A percentile compares a stretch with the other conserved stretches of the same genome.
Evolutionary conservation across 2,888 invertebrate species (phyloP).

Genomic region (Xiphydria camelus): DNA sequence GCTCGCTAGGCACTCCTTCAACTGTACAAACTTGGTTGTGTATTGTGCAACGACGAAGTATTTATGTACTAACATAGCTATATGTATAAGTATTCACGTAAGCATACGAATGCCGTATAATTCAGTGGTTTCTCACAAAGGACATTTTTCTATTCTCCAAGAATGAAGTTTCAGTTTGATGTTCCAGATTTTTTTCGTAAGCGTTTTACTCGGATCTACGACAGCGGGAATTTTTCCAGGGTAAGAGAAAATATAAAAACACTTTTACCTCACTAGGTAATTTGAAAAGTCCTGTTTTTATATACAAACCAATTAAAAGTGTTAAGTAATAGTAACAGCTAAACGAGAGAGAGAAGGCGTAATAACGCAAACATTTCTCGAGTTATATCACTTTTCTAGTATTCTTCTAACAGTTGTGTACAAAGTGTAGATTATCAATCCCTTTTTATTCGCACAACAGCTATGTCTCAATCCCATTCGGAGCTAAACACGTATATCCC

Average conservation of each 20-base stretch:
- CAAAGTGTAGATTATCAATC: not conserved
- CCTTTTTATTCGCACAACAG: not conserved
- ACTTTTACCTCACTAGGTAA: too few species aligned
- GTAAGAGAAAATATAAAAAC: constrained; percentile 18
- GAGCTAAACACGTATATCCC: constrained; percentile 15
- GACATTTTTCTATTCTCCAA: too few species aligned
- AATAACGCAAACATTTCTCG: not conserved
- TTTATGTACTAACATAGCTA: too few species aligned
- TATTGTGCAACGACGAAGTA: constrained; percentile 25
- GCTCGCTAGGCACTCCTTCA: constrained; percentile 23
- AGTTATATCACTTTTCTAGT: too few species aligned
- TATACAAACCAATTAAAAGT: too few species aligned
- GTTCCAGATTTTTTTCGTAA: constrained; percentile 23
- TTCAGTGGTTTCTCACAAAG: not conserved
- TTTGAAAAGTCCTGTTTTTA: too few species aligned
- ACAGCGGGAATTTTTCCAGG: constrained; percentile 19
- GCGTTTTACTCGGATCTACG: constrained; percentile 12
- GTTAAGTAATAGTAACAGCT: too few species aligned
- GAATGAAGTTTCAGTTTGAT: not conserved
- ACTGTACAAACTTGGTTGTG: constrained; percentile 20
- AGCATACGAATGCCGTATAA: too few species aligned
- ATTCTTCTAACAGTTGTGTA: too few species aligned
- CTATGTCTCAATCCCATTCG: not conserved
- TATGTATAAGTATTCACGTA: too few species aligned
- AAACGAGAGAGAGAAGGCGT: too few species aligned